Evolutionary conservation across 1,140 invertebrate species (phyloP).

Genomic region (Hydropsyche tenuis): DNA sequence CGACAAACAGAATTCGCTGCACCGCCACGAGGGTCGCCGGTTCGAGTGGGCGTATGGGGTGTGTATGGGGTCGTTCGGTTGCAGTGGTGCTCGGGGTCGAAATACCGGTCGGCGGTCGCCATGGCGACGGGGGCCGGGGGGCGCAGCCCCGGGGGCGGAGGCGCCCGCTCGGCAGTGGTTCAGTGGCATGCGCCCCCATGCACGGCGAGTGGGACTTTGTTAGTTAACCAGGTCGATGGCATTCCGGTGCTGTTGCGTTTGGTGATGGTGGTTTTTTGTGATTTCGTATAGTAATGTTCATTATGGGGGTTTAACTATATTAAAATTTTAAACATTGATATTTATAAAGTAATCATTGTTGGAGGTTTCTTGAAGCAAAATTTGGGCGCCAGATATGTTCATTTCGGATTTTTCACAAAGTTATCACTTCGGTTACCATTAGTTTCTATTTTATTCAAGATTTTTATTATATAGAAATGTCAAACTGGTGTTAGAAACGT

Average conservation of each 20-base stretch:
- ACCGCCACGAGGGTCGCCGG: not conserved
- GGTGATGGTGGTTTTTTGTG: not conserved
- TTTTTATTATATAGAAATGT: too few relatives aligned
- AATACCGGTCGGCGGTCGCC: conserved; percentile 46
- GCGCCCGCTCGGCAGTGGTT: conserved; percentile 41
- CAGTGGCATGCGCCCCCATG: conserved; percentile 42
- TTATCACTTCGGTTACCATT: too few relatives aligned
- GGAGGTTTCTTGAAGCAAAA: too few relatives aligned
- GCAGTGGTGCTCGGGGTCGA: conserved; percentile 30
- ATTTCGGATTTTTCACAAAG: too few relatives aligned
- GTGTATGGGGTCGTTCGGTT: not conserved
- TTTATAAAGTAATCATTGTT: too few relatives aligned
- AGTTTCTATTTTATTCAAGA: too few relatives aligned
- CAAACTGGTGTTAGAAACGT: too few relatives aligned
- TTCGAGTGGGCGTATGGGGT: not conserved
- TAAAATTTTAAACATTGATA: too few relatives aligned
- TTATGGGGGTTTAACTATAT: too few relatives aligned
- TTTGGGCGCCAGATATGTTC: too few relatives aligned
- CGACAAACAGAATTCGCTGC: conserved; percentile 1
- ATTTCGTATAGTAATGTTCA: too few relatives aligned
- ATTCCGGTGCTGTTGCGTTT: not conserved
- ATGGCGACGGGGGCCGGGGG: conserved; percentile 43
- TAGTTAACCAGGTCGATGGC: conserved; percentile 44
- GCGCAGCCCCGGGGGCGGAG: too few relatives aligned
- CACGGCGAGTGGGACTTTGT: conserved; percentile 31